Evolutionary conservation across 2,113 vertebrate genomes (phyloP).

Genomic region (Macrotus californicus): DNA sequence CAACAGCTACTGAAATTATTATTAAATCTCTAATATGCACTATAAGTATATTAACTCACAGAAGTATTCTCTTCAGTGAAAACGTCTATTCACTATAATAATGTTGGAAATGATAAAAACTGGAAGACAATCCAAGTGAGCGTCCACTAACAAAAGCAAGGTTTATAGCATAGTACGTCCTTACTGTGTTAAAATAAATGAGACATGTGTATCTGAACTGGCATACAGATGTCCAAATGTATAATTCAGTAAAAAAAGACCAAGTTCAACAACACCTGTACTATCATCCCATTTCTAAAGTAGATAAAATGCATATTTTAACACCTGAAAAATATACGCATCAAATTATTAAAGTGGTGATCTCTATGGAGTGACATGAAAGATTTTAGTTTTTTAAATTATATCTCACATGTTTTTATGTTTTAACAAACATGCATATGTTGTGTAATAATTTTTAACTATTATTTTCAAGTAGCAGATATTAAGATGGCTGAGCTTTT

Average conservation of each 20-base stretch:
- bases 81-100: not conserved
- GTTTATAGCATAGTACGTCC: not conserved
- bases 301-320: not conserved
- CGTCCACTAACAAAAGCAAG: not conserved
- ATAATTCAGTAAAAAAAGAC: not conserved
- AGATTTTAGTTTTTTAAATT: not conserved
- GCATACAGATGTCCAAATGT: not conserved
- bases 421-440: not conserved
- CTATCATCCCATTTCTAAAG: not conserved
- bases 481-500: not conserved
- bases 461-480: not conserved
- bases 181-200: not conserved
- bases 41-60: not conserved
- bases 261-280: not conserved
- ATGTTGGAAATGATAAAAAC: slow-evolving; percentile 5
- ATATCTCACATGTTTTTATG: not conserved
- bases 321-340: not conserved
- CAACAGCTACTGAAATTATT: not conserved
- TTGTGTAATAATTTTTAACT: not conserved
- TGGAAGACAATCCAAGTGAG: not conserved
- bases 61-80: not conserved
- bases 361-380: not conserved
- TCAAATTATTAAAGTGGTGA: not conserved
- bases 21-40: not conserved
- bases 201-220: not conserved